Evolutionary conservation across 2,888 invertebrate species (phyloP).

Genomic region (Andrena minutula): DNA sequence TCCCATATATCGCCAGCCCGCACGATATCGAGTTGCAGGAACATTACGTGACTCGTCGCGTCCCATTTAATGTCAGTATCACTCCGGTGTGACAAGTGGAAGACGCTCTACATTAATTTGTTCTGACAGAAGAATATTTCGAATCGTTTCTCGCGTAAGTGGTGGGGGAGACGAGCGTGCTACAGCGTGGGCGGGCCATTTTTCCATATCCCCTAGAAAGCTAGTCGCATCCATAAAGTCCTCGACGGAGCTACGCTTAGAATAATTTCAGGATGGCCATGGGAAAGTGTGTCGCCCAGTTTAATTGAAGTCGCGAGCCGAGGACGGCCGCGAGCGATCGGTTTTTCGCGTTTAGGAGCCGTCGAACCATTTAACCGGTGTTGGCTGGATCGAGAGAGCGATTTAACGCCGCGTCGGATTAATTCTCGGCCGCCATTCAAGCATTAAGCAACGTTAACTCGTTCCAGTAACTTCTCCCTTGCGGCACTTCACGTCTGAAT

Average conservation of each 20-base stretch:
- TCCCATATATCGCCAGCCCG: constrained; percentile 52
- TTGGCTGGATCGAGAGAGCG: constrained; percentile 33
- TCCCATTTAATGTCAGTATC: constrained; percentile 68
- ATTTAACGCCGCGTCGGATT: constrained; percentile 60
- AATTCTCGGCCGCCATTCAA: constrained; percentile 57
- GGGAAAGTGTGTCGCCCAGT: neutral
- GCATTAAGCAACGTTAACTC: constrained; percentile 63
- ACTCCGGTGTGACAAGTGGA: constrained; percentile 54
- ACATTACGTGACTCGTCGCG: constrained; percentile 67
- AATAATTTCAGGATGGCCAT: too few relatives aligned
- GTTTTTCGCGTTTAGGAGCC: neutral
- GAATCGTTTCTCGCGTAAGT: constrained; percentile 27
- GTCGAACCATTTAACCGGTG: constrained; percentile 20
- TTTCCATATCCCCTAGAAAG: neutral
- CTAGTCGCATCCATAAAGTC: neutral
- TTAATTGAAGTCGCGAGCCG: constrained; percentile 15
- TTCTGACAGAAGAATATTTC: constrained; percentile 28
- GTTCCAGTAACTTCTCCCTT: constrained; percentile 60
- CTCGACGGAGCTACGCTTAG: too few relatives aligned
- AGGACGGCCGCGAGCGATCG: constrained; percentile 25
- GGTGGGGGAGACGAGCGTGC: neutral
- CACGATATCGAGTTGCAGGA: constrained; percentile 72
- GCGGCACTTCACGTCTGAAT: constrained; percentile 56
- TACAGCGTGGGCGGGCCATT: neutral
- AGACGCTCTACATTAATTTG: constrained; percentile 43